phyloP scores from a whole-genome alignment of 2,797 vertebrate species.

The Gymnopithys bicolor region DNA sequence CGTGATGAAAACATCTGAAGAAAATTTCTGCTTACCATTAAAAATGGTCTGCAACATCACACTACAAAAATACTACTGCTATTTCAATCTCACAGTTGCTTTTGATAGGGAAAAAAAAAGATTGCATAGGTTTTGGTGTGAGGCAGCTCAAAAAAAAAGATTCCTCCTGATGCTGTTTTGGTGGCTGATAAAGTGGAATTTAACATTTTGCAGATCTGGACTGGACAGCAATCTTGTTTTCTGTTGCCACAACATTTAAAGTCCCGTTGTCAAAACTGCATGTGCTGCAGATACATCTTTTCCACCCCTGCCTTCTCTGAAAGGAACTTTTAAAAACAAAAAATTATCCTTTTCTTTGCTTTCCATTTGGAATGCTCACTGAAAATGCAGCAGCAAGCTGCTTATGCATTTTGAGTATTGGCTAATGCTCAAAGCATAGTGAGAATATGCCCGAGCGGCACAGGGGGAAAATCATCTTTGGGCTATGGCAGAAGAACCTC shows the following conservation, averaged over 20 bases:
- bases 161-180: not conserved
- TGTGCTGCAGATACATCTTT: not conserved
- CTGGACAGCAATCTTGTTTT: not conserved
- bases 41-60: not conserved
- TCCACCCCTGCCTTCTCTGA: not conserved
- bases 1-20: not conserved
- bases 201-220: conserved; percentile 31
- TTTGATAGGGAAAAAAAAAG: not conserved
- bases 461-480: not conserved
- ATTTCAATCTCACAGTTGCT: not conserved
- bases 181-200: conserved; percentile 54
- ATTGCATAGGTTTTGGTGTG: not conserved
- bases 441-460: rapidly evolving
- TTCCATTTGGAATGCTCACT: not conserved
- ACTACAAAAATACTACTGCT: not conserved
- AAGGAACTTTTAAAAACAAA: not conserved
- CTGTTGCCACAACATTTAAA: conserved; percentile 4
- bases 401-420: not conserved
- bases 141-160: conserved; percentile 5
- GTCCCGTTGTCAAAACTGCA: not conserved
- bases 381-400: not conserved
- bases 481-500: not conserved
- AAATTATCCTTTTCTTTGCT: not conserved
- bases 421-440: rapidly evolving
- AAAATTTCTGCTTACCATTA: not conserved